Evolutionary conservation across 2,797 vertebrate genomes (phyloP), one percentile per base, ranked within the genome.

Genomic region (Netta rufina): DNA sequence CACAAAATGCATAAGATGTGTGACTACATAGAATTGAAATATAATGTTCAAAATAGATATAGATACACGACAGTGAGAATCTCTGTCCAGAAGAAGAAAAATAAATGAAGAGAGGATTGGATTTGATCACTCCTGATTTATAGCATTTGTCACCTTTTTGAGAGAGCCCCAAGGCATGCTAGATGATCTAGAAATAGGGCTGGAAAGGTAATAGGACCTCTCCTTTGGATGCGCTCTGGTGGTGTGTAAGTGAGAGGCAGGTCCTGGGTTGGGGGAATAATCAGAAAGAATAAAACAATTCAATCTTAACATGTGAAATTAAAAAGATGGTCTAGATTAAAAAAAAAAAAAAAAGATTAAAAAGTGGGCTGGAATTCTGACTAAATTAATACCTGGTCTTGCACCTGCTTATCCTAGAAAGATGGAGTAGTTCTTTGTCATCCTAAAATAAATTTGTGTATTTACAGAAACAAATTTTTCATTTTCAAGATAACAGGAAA

Each of bases 221-320:
- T 36, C 9, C 13, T 79, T 69, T 84, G 56, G 11, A 16, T 21
- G 25, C 25, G 8, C 19, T 80, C 5, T 58, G 32, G 13, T 6
- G 4, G 6, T 80, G 45, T 22, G 36, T 2, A 6, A 0, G 3
- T 16, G 39, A 85, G 9, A 71, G 14, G 22, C 45, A 38, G 25
- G 33, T 60, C 33, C 39, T 22, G 9, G 39, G 9, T 0, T 4
- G 33, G 53, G 8, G 8, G 13, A 76, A 64, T 22, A 41, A 89
- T 8, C 30, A 30, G n/a, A 71, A 81, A 9, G 27, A 76, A 43
- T 19, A 13, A 30, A 81, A 81, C 16, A 38, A 39, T 28, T 0
- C 0, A 5, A 3, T 66, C 25, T 54, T 61, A 32, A 75, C 8
- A 20, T 7, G 33, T 10, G 33, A 84, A 38, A 71, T n/a, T 33